Evolutionary conservation across 2,113 vertebrate species (phyloP).

Genomic region (Chlorodrepanis virens): DNA sequence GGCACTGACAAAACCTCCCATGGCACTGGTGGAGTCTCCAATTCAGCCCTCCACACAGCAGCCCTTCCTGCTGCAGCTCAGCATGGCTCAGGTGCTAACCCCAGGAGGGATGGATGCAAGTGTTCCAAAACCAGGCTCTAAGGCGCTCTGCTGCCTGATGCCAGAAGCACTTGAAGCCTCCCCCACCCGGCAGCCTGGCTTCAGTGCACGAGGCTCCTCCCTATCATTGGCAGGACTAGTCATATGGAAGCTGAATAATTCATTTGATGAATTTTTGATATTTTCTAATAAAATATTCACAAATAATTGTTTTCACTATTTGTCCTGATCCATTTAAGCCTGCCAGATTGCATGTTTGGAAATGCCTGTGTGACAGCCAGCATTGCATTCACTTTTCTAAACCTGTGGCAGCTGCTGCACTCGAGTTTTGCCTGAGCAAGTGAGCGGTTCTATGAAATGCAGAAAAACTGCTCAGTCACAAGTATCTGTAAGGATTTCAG

Average conservation of each 20-base stretch:
- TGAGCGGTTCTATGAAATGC: neutral
- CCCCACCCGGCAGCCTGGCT: neutral
- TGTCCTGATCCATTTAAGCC: constrained; percentile 13
- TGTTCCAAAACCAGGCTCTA: rapidly evolving
- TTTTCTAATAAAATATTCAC: constrained; percentile 60
- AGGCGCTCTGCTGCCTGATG: neutral
- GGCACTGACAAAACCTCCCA: neutral
- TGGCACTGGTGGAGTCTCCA: neutral
- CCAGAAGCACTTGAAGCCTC: neutral
- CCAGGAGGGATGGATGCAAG: neutral
- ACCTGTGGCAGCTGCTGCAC: neutral
- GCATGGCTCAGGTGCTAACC: neutral
- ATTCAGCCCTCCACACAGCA: neutral
- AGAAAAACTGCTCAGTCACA: neutral
- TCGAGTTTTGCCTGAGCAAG: neutral
- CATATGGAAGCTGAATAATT: constrained; percentile 47
- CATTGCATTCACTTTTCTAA: neutral
- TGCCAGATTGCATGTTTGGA: neutral
- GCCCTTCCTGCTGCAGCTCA: neutral
- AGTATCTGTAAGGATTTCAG: neutral
- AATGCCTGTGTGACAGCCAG: neutral
- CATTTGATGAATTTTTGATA: constrained; percentile 54
- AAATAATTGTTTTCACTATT: constrained; percentile 53
- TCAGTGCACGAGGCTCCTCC: neutral
- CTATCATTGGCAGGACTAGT: neutral